Percentiles rank a stretch among this genome's conserved stretches.
These are phyloP conservation scores for Uloborus diversus DNA, from an alignment of 1,140 invertebrate genomes.

Conservation along the genomic window DNA sequence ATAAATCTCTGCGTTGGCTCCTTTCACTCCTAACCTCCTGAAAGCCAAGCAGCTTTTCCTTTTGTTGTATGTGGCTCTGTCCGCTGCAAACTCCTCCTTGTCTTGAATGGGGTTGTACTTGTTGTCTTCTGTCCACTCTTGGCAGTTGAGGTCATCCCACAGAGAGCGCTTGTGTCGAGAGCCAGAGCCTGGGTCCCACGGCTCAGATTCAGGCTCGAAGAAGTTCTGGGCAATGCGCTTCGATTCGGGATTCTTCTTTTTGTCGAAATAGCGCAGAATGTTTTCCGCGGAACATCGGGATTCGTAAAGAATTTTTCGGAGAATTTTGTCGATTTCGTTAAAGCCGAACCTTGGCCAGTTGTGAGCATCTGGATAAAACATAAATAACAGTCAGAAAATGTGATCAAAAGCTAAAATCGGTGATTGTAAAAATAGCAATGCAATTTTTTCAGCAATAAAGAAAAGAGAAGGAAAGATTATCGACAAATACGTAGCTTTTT, in stretches of 20 bases:
- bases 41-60: slow-evolving; percentile 40
- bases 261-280: slow-evolving; percentile 18
- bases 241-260: slow-evolving; percentile 1
- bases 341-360: slow-evolving; percentile 27
- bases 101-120: slow-evolving; percentile 30
- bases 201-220: slow-evolving; percentile 22
- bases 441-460: too few relatives aligned
- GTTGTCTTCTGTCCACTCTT: slow-evolving; percentile 40
- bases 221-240: slow-evolving; percentile 10
- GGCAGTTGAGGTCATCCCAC: slow-evolving; percentile 45
- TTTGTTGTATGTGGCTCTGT: slow-evolving; percentile 33
- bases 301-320: not conserved
- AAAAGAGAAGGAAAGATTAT: too few relatives aligned
- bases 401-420: too few relatives aligned
- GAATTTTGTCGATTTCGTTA: slow-evolving; percentile 12
- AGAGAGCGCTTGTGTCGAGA: not conserved
- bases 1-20: slow-evolving; percentile 47
- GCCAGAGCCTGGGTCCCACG: not conserved
- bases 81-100: slow-evolving; percentile 21
- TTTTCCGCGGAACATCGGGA: slow-evolving; percentile 15
- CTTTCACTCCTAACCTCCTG: slow-evolving; percentile 24
- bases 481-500: too few relatives aligned
- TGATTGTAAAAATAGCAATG: too few relatives aligned
- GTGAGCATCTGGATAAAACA: not conserved
- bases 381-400: too few relatives aligned